Conservation (phyloP, 1,140 invertebrate species). For the Leptopilina boulardi region DNA sequence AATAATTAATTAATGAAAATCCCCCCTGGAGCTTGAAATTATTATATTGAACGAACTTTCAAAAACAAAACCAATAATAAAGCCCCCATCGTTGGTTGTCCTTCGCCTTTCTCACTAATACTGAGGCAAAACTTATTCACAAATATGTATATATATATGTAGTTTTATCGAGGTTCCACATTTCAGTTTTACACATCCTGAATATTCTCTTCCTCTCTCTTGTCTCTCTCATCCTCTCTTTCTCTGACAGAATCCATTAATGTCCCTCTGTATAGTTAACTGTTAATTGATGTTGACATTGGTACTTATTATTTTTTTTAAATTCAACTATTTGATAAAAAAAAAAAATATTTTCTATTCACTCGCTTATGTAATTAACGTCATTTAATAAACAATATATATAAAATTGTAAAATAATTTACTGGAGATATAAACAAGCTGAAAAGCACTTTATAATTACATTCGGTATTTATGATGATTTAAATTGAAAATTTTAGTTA, state of each 20-base stretch:
- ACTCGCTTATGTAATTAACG: too few relatives aligned
- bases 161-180: constrained; percentile 1
- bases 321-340: too few relatives aligned
- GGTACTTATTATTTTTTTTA: neutral
- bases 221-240: too few relatives aligned
- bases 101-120: neutral
- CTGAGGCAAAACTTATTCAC: neutral
- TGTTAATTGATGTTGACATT: constrained; percentile 2
- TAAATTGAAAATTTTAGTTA: too few relatives aligned
- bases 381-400: too few relatives aligned
- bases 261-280: neutral
- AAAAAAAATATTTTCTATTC: too few relatives aligned
- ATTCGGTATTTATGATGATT: too few relatives aligned
- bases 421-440: too few relatives aligned
- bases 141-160: too few relatives aligned
- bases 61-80: constrained; percentile 11
- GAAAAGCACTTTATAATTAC: too few relatives aligned
- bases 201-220: neutral
- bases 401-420: too few relatives aligned
- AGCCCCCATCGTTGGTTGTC: neutral
- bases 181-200: constrained; percentile 6
- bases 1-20: constrained; percentile 11
- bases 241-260: constrained; percentile 10
- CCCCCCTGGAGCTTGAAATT: constrained; percentile 8
- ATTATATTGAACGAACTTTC: constrained; percentile 3